Evolutionary conservation across 2,797 vertebrate species (phyloP), one percentile per base, ranked within the genome.

Genomic region (Trachurus trachurus): DNA sequence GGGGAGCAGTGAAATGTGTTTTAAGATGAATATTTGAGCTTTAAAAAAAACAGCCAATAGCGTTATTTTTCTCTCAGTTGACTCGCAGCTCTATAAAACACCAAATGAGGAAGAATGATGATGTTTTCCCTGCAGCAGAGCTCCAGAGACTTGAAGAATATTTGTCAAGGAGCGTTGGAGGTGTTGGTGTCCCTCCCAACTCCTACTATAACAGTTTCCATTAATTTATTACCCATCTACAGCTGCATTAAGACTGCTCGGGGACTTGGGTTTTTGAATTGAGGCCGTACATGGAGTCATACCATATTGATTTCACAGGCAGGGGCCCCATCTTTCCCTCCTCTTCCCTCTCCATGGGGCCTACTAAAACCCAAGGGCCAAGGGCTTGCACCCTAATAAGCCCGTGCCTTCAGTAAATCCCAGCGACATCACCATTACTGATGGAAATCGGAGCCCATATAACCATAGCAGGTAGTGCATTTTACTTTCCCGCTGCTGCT

Each of bases 271-370:
- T 26, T 45, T 45, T 63, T 73, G 45, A 56, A 74, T 1, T 72
- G 21, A 72, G 12, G 34, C 50, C 21, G 39, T 42, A 34, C 34
- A 59, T 15, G 10, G 34, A 72, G 56, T 76, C 61, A 65, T 10
- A 49, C 42, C 9, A 39, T 76, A 80, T 80, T 78, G 50, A 49
- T 82, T 80, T 82, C 82, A 58, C 71, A 82, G 60, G 31, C 29
- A 75, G 64, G 63, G 59, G 42, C 64, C 57, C 34, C 19, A 26
- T 65, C n/a, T 49, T 65, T 65, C 26, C 26, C 9, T 60, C 22
- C 22, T 61, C 10, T 13, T 67, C 15, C 56, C 37, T 63, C 31
- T 70, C 45, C 57, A 34, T 37, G 45, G 57, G 74, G 64, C 22
- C 66, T 29, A 69, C 11, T 52, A 53, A 81, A 59, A 44, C 19